These are phyloP conservation scores for Pegea sp. DNA, from an alignment of 23 tunicate species.

Conservation along the genomic window DNA sequence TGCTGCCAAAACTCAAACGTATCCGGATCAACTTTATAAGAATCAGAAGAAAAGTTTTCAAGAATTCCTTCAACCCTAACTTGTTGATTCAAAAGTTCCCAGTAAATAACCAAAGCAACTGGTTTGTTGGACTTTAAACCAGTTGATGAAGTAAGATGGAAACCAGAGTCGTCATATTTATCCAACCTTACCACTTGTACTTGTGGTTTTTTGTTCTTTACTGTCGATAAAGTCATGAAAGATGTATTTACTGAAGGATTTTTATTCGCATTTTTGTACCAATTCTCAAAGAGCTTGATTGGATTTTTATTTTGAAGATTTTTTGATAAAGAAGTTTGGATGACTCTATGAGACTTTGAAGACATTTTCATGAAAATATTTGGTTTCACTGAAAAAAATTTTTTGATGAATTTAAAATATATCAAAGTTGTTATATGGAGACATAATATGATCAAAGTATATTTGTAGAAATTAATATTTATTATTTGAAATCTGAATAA, in stretches of 20 bases:
- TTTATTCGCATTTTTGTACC: not conserved
- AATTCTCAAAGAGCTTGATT: not conserved
- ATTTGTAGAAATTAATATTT: no score
- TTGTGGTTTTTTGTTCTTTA: not conserved
- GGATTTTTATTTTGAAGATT: not conserved
- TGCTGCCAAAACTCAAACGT: not conserved
- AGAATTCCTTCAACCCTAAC: not conserved
- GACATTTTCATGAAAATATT: no score
- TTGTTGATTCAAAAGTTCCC: not conserved
- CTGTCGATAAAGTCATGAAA: not conserved
- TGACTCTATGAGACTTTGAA: not conserved
- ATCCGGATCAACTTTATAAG: not conserved
- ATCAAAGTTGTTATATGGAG: no score
- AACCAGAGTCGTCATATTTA: not conserved
- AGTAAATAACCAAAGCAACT: not conserved
- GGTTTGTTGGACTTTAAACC: no score
- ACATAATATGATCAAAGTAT: no score
- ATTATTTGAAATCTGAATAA: no score
- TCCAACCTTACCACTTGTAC: not conserved
- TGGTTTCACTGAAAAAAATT: no score
- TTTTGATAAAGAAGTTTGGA: not conserved
- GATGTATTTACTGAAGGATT: not conserved
- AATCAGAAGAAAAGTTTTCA: not conserved
- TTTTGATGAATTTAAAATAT: no score
- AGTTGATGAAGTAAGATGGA: not conserved